A percentile compares a stretch with the other conserved stretches of the same genome.
phyloP scores from a whole-genome alignment of 2,888 invertebrate species.

The Eremobia ochroleuca region DNA sequence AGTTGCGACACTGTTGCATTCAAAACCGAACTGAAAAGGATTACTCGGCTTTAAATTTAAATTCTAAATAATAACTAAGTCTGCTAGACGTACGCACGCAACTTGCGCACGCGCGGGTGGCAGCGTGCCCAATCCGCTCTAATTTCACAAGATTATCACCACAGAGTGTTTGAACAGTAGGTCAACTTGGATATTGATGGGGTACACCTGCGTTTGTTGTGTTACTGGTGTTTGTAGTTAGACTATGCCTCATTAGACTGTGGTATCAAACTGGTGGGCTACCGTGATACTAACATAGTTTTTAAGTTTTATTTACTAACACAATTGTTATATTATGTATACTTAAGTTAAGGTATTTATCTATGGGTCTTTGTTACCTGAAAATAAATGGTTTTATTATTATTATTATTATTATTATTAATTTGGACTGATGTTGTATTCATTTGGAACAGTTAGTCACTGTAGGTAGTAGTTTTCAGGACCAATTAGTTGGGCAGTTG shows the following conservation, averaged over 20 bases:
- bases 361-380: too few relatives aligned
- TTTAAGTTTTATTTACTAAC: too few relatives aligned
- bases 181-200: constrained; percentile 58
- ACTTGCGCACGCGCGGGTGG: constrained; percentile 75
- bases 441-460: neutral
- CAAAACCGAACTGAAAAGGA: constrained; percentile 62
- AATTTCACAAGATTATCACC: constrained; percentile 84
- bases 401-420: too few relatives aligned
- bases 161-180: constrained; percentile 62
- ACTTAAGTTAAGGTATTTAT: too few relatives aligned
- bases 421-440: neutral
- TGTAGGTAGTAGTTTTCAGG: neutral
- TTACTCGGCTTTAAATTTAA: constrained; percentile 68
- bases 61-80: constrained; percentile 69
- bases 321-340: too few relatives aligned
- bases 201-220: constrained; percentile 46
- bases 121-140: constrained; percentile 81
- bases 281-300: too few relatives aligned
- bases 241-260: constrained; percentile 3
- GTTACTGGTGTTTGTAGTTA: constrained; percentile 12
- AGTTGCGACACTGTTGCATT: constrained; percentile 60
- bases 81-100: constrained; percentile 65
- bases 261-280: neutral
- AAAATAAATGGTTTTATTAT: too few relatives aligned
- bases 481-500: too few relatives aligned